Evolutionary conservation across 2,113 vertebrate species (phyloP), one percentile per base, ranked within the genome.

Genomic region (Dissostichus mawsoni): DNA sequence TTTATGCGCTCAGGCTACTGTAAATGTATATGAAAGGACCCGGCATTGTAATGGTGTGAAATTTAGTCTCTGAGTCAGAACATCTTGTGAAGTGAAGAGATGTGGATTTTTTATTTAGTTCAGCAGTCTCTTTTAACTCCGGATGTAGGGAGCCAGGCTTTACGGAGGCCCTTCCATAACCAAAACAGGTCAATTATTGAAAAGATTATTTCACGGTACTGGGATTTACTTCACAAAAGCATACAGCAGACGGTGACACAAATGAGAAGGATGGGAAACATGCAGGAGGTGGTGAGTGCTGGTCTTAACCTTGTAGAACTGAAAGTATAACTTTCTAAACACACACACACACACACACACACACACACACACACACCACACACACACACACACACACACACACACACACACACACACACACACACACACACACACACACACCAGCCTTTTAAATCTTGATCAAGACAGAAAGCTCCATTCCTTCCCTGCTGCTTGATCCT

Each of bases 101-200:
- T 80, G 75, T 56, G 77, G 66, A 75, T 87, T 81, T 87, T 74
- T 73, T 64, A 73, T 83, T 89, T 81, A 74, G 71, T 86, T 92
- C 73, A 80, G 71, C 45, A 18, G 74, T 61, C 74, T 78, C 77
- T 74, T 78, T 86, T 78, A 81, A 67, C 58, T 45, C 1, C 0
- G 20, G 58, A 70, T 13, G 29, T 2, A 33, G 13, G 25, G 58
- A 78, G 62, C 51, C 29, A 58, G 66, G 79, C 61, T 89, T 82
- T 68, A 82, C 69, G 69, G 48, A 85, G 78, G 75, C 78, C 63
- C 62, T 59, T 81, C 81, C 87, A 88, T 69, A 86, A 82, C 65
- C 86, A 88, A 91, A 93, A 90, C 88, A 85, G 91, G 89, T 90
- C 91, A 89, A 66, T 82, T 87, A 85, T 1, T 65, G 59, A 62